Evolutionary conservation across 2,797 vertebrate species (phyloP).

Genomic region (Mormyrops boulengeri): DNA sequence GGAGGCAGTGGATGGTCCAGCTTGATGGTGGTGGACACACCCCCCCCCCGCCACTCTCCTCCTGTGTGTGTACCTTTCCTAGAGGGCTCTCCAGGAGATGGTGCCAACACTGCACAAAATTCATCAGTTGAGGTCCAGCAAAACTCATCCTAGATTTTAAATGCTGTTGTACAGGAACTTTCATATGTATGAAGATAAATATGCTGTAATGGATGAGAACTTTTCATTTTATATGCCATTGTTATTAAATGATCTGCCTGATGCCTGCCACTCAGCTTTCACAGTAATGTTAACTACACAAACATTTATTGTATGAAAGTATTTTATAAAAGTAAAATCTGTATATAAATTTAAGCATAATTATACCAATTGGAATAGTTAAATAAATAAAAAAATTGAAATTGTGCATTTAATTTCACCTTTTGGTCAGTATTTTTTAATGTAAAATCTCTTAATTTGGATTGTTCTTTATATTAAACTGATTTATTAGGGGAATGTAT

Average conservation of each 20-base stretch:
- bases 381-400: slow-evolving; percentile 76
- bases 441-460: slow-evolving; percentile 59
- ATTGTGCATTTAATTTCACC: slow-evolving; percentile 50
- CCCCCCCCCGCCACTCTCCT: slow-evolving; percentile 42
- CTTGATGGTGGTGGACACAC: slow-evolving; percentile 64
- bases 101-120: slow-evolving; percentile 53
- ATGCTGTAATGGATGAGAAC: slow-evolving; percentile 79
- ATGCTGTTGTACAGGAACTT: slow-evolving; percentile 85
- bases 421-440: slow-evolving; percentile 50
- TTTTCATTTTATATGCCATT: slow-evolving; percentile 92
- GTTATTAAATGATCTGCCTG: slow-evolving; percentile 87
- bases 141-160: slow-evolving; percentile 78
- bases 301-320: slow-evolving; percentile 93
- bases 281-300: no score
- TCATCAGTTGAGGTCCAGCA: slow-evolving; percentile 94
- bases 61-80: slow-evolving; percentile 59
- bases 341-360: slow-evolving; percentile 78
- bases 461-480: slow-evolving; percentile 55
- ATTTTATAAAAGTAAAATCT: slow-evolving; percentile 96
- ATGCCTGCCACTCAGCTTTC: slow-evolving; percentile 81
- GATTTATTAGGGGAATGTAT: slow-evolving; percentile 53
- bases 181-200: slow-evolving; percentile 65
- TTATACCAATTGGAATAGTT: slow-evolving; percentile 69
- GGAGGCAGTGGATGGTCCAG: slow-evolving; percentile 80
- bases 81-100: slow-evolving; percentile 55